Evolutionary conservation across 2,888 invertebrate genomes (phyloP).

Genomic region (Laothoe populi): DNA sequence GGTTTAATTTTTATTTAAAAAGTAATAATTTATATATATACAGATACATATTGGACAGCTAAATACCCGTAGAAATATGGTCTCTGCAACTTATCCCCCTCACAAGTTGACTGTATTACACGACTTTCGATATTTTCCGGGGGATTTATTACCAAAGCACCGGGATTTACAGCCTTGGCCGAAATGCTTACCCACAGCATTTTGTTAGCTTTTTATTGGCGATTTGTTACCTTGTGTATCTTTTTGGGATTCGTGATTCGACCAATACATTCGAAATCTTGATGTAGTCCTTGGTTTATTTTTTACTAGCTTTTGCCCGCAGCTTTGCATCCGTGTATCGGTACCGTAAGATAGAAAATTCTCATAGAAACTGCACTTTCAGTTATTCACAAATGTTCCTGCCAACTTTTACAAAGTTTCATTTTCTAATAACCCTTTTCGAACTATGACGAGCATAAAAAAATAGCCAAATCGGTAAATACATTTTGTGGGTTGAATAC

Average conservation of each 20-base stretch:
- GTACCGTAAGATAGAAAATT: no score
- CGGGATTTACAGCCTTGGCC: conserved; percentile 81
- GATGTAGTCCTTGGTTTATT: conserved; percentile 44
- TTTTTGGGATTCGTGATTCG: conserved; percentile 69
- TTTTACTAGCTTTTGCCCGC: conserved; percentile 34
- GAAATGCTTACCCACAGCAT: conserved; percentile 77
- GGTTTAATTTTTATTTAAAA: no score
- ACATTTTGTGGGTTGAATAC: no score
- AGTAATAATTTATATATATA: no score
- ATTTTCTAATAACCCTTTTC: no score
- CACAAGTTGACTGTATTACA: conserved; percentile 62
- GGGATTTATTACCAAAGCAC: conserved; percentile 69
- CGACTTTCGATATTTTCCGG: conserved; percentile 74
- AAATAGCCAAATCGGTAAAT: no score
- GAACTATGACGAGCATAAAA: no score
- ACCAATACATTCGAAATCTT: conserved; percentile 65
- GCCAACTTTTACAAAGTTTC: no score
- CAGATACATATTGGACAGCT: conserved; percentile 19
- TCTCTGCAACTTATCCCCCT: conserved; percentile 28
- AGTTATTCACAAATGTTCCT: no score
- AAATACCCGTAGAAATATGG: conserved; percentile 24
- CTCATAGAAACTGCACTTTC: no score
- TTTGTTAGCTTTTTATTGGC: conserved; percentile 82
- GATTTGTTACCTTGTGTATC: conserved; percentile 81
- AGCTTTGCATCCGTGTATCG: no score